Evolutionary conservation across 2,113 vertebrate genomes (phyloP), one percentile per base, ranked within the genome.

Genomic region (Cyprinodon tularosa): DNA sequence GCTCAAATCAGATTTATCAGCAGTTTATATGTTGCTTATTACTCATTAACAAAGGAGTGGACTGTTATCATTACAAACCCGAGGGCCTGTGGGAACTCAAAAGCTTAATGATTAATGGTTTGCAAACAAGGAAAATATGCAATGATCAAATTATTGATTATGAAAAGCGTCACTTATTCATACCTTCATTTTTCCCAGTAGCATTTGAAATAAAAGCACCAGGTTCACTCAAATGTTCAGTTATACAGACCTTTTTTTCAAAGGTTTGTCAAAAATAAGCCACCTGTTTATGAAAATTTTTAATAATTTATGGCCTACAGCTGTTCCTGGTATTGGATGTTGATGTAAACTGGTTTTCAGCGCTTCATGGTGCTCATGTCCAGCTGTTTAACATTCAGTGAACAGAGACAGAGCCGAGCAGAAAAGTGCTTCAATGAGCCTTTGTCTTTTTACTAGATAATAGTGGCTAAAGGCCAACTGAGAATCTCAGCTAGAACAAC

Each of bases 371-470:
- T 39, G 53, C 53, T 60, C 20, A 59, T 4, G 38, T 63, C 7
- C 39, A 36, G 53, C 36, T 29, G 48, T 29, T 76, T 76, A 37
- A 50, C 44, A 75, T 66, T 71, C 72, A 81, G 78, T 53, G 76
- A 66, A 45, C 62, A 15, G 45, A 62, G 50, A 50, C 13, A 37
- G 36, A 48, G 59, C n/a, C 20, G 6, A 59, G 62, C 67, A 50
- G 63, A 37, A 59, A 29, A 38, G 17, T 38, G n/a, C 39, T 62
- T 75, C 45, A 82, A 29, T 82, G 66, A 29, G 42, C 50, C 70
- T 47, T 78, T 71, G 81, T 78, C 29, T 29, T 75, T 47, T 62
- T 69, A 10, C 61, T 39, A 40, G 22, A 68, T 45, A 36, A 38
- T 48, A 72, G 65, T 65, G 70, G 71, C 71, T 66, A 29, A 10